These are phyloP conservation scores for Nematopogon swammerdamellus DNA, from an alignment of 2,888 invertebrate genomes.

Conservation along the genomic window DNA sequence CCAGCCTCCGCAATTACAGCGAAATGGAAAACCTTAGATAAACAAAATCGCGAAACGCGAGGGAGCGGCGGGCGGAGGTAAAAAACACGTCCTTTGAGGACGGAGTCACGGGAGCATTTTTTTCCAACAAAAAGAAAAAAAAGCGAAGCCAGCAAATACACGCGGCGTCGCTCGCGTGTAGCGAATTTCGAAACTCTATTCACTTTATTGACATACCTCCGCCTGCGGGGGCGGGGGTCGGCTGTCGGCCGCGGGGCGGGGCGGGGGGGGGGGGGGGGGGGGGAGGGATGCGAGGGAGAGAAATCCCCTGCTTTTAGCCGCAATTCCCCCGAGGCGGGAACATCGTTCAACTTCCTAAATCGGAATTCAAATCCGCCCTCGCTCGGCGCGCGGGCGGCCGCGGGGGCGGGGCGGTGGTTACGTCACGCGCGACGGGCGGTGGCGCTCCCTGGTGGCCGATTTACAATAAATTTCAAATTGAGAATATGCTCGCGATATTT, in stretches of 20 bases:
- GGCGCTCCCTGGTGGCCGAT: constrained; percentile 26
- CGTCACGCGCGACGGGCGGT: neutral
- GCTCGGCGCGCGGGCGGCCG: too few relatives aligned
- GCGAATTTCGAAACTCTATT: constrained; percentile 50
- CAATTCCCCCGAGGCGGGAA: neutral
- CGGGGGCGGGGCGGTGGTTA: neutral
- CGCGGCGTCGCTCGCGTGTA: constrained; percentile 41
- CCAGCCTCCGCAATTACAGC: constrained; percentile 43
- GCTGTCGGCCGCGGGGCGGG: neutral
- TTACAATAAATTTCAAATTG: constrained; percentile 52
- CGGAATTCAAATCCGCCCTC: neutral
- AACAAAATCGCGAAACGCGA: constrained; percentile 47
- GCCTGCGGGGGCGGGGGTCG: constrained; percentile 2
- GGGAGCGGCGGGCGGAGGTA: constrained; percentile 6
- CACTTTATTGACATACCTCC: constrained; percentile 43
- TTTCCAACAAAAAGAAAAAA: constrained; percentile 33
- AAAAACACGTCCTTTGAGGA: neutral
- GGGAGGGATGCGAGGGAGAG: constrained; percentile 22
- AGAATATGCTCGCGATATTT: constrained; percentile 53
- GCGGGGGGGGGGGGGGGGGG: constrained; percentile 15
- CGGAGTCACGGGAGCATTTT: constrained; percentile 20
- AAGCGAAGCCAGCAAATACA: constrained; percentile 45
- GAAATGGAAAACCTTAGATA: constrained; percentile 53
- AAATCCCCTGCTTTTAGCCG: constrained; percentile 25
- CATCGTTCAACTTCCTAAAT: neutral